Conservation (phyloP, 2,888 invertebrate genomes). For the Phytoseiulus persimilis region DNA sequence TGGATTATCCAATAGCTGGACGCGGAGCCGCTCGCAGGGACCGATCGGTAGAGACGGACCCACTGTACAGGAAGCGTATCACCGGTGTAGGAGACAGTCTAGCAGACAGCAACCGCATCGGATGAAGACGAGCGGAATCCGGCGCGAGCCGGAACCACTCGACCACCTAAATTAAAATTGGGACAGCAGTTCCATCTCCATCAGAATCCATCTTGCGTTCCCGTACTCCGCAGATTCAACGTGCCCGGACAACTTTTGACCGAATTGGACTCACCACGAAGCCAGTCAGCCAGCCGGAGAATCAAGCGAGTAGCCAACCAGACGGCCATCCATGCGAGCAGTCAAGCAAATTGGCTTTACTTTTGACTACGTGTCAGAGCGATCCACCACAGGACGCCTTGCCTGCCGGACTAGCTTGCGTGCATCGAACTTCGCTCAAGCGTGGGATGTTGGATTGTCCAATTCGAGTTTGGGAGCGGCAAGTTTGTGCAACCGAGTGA, state of each 20-base stretch:
- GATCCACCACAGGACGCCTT: neutral
- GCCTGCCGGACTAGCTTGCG: neutral
- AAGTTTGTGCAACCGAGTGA: neutral
- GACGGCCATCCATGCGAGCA: neutral
- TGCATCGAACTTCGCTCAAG: neutral
- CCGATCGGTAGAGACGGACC: neutral
- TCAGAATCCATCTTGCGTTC: neutral
- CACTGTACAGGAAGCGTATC: too few species aligned
- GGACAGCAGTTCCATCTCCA: neutral
- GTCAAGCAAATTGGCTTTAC: conserved; percentile 5
- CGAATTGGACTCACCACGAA: neutral
- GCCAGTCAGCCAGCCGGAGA: neutral
- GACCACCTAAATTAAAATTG: neutral
- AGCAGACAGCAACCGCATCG: neutral
- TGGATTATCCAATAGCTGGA: neutral
- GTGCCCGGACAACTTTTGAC: neutral
- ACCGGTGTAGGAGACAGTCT: neutral
- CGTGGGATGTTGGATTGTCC: neutral
- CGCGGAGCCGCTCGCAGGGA: neutral
- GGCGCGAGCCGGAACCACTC: neutral
- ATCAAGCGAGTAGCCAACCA: neutral
- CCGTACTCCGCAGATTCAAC: neutral
- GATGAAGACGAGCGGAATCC: neutral
- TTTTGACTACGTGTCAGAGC: neutral
- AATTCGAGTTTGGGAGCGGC: neutral